Conservation (phyloP, 2,888 invertebrate species). For the Acronicta psi region DNA sequence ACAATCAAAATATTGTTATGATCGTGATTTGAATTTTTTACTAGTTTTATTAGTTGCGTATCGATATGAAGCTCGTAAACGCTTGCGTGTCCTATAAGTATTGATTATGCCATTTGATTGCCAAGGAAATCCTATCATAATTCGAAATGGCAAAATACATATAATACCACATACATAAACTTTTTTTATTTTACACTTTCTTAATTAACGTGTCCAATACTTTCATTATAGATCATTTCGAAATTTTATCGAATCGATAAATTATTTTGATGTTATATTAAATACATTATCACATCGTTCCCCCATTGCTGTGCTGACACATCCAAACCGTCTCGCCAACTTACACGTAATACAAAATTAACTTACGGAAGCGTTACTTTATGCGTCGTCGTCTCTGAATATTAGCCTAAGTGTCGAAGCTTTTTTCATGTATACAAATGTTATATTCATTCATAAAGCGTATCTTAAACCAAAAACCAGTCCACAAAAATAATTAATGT, state of each 20-base stretch:
- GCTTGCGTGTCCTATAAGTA: slow-evolving; percentile 17
- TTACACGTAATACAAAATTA: no score
- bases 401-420: no score
- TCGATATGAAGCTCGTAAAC: slow-evolving; percentile 40
- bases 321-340: no score
- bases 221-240: no score
- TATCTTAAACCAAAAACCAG: slow-evolving; percentile 35
- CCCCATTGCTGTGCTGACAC: no score
- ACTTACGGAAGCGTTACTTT: no score
- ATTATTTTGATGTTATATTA: no score
- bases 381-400: no score
- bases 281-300: no score
- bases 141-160: slow-evolving; percentile 5
- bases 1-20: slow-evolving; percentile 54
- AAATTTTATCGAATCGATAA: no score
- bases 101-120: slow-evolving; percentile 36
- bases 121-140: slow-evolving; percentile 22
- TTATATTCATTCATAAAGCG: slow-evolving; percentile 42
- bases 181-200: no score
- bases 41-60: slow-evolving; percentile 35
- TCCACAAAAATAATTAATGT: slow-evolving; percentile 26
- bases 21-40: slow-evolving; percentile 50
- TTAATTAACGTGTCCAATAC: neutral
- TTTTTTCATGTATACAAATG: slow-evolving; percentile 9
- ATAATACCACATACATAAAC: neutral